A percentile compares a stretch with the other conserved stretches of the same genome.
phyloP scores from a whole-genome alignment of 2,113 vertebrate genomes.

The Rhynchomys soricoides region DNA sequence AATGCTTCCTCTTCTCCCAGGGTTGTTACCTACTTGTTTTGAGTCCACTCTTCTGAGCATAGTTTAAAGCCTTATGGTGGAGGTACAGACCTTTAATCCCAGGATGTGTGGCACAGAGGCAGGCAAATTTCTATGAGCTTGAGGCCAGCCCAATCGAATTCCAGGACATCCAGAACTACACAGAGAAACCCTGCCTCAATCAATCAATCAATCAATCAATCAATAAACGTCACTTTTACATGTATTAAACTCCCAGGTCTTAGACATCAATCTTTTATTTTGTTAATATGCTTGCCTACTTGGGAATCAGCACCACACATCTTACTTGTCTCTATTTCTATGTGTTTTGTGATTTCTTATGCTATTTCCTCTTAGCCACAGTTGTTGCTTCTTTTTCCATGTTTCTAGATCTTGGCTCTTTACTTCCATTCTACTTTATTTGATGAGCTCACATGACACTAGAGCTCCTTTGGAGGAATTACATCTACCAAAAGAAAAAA shows the following conservation, averaged over 20 bases:
- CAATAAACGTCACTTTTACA: background rate
- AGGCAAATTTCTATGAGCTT: background rate
- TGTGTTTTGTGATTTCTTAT: background rate
- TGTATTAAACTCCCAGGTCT: background rate
- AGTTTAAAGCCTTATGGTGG: background rate
- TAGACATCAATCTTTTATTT: background rate
- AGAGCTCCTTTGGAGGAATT: background rate
- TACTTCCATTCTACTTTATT: background rate
- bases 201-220: too few relatives aligned
- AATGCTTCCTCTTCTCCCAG: background rate
- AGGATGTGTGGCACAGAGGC: background rate
- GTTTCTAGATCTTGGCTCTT: background rate
- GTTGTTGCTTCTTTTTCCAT: background rate
- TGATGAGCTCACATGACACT: background rate
- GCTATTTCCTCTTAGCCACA: background rate
- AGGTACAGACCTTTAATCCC: background rate
- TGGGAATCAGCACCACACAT: background rate
- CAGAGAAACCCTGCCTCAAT: background rate
- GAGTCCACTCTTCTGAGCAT: background rate
- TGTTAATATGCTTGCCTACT: background rate
- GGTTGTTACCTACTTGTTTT: background rate
- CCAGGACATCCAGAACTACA: background rate
- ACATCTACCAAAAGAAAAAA: background rate
- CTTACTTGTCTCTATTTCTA: background rate
- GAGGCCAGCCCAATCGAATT: background rate